Conservation (phyloP, 2,888 invertebrate species). For the Drosophila falleni region DNA sequence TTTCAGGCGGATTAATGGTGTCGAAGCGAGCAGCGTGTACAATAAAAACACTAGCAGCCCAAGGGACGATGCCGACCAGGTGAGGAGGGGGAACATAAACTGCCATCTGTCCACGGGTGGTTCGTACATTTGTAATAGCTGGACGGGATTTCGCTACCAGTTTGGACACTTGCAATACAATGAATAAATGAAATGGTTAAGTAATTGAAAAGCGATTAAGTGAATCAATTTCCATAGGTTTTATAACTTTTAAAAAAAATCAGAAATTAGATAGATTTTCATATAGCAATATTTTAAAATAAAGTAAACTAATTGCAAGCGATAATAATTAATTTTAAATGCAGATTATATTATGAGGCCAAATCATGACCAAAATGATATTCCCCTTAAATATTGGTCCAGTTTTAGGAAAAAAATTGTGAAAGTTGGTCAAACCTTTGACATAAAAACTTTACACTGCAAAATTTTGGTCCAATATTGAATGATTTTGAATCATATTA, state of each 20-base stretch:
- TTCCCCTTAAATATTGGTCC: no score
- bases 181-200: slow-evolving; percentile 77
- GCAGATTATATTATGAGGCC: no score
- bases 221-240: slow-evolving; percentile 39
- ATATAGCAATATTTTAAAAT: not conserved
- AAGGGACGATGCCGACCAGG: not conserved
- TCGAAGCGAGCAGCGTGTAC: slow-evolving; percentile 61
- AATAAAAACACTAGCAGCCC: slow-evolving; percentile 42
- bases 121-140: slow-evolving; percentile 20
- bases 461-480: no score
- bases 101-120: slow-evolving; percentile 47
- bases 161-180: slow-evolving; percentile 73
- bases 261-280: slow-evolving; percentile 29
- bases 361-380: no score
- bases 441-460: no score
- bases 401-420: no score
- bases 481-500: no score
- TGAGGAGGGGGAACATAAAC: not conserved
- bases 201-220: slow-evolving; percentile 78
- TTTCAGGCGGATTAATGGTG: slow-evolving; percentile 76
- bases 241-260: not conserved
- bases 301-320: no score
- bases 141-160: slow-evolving; percentile 65
- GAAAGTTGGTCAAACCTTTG: no score
- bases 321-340: no score